Conservation (phyloP, 2,113 vertebrate genomes). For the Microcebus jonahi region DNA sequence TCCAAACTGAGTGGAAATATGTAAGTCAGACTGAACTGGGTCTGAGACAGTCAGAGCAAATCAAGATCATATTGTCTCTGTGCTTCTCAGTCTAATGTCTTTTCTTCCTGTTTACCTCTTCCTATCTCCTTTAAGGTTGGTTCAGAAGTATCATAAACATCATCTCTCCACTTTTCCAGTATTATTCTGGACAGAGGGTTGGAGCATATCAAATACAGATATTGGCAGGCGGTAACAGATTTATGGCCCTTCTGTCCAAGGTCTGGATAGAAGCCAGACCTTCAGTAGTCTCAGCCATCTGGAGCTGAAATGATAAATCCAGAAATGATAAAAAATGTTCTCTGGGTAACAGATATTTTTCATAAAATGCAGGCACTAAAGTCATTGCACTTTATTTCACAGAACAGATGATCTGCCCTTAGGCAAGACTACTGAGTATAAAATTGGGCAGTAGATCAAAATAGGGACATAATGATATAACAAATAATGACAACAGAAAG, state of each 20-base stretch:
- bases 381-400: conserved; percentile 14
- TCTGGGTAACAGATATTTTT: conserved; percentile 55
- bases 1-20: background rate
- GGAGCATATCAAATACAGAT: background rate
- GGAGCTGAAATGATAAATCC: conserved; percentile 46
- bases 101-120: background rate
- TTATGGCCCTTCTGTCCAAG: conserved; percentile 19
- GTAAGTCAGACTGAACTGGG: background rate
- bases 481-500: conserved; percentile 46
- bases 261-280: conserved; percentile 27
- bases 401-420: conserved; percentile 57
- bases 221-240: conserved; percentile 31
- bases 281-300: conserved; percentile 44
- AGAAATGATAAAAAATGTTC: conserved; percentile 47
- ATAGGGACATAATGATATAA: conserved; percentile 2
- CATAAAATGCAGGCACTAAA: conserved; percentile 42
- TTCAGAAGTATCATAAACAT: background rate
- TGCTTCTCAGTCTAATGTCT: background rate
- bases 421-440: conserved; percentile 49
- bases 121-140: background rate
- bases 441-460: conserved; percentile 62
- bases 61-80: background rate
- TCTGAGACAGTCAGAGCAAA: background rate
- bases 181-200: conserved; percentile 13
- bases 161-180: background rate